Percentiles rank a stretch among this genome's conserved stretches.
Conservation (phyloP, 2,113 vertebrate species). For the Emydocephalus ijimae region DNA sequence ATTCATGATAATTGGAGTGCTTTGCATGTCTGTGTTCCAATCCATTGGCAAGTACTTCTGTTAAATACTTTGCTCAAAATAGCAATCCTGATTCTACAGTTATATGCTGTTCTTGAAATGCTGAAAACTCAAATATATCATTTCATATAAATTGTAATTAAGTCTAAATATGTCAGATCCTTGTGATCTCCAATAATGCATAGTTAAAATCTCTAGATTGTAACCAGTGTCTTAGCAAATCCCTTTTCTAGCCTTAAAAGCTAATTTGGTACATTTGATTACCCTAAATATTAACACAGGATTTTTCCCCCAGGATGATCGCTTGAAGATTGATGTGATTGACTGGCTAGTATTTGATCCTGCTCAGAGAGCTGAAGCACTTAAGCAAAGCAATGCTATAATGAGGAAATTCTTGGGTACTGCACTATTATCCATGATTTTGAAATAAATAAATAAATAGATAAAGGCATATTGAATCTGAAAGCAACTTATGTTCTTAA, state of each 20-base stretch:
- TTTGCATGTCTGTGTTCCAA: neutral
- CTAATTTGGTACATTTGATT: neutral
- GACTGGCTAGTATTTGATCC: conserved; percentile 96
- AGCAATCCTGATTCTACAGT: neutral
- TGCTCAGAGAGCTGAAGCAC: conserved; percentile 88
- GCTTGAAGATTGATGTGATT: conserved; percentile 90
- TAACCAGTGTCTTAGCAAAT: neutral
- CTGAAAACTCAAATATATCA: neutral
- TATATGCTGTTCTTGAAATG: neutral
- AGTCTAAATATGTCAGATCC: neutral
- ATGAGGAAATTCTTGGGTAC: conserved; percentile 97
- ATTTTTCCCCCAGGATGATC: conserved; percentile 78
- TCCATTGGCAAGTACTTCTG: neutral
- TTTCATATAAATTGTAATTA: neutral
- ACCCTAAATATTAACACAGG: neutral
- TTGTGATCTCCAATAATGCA: neutral
- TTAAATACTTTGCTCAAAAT: neutral
- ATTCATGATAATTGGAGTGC: neutral
- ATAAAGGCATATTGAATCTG: conserved; percentile 2
- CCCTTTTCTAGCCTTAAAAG: conserved; percentile 19
- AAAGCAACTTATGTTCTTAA: conserved; percentile 4
- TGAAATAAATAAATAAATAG: neutral
- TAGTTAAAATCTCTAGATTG: neutral
- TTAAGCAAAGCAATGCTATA: conserved; percentile 97
- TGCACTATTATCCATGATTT: conserved; percentile 3